Evolutionary conservation across 2,797 vertebrate species (phyloP), one percentile per base, ranked within the genome.

Genomic region (Crotalus adamanteus): DNA sequence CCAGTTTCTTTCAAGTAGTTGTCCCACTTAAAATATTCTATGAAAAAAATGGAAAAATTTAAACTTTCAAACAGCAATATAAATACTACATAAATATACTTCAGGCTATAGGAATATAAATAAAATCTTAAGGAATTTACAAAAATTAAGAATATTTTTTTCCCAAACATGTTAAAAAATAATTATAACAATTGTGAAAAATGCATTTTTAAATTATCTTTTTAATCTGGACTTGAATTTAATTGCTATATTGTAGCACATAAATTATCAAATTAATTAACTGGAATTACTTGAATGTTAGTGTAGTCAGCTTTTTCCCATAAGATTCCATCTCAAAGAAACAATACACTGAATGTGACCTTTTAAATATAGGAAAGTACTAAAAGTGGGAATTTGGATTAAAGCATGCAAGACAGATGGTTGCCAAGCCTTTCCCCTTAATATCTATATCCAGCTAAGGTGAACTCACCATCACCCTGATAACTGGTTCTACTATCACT

Each of bases 1-100:
- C 98, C 98, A 37, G 98, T 99, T 96, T 99, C 98, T 97, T 99
- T 98, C 92, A 99, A 98, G 96, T 99, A 99, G 90, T 98, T 98
- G 92, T 99, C 98, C 99, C 99, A 99, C 91, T 97, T 98, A 97
- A 99, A 99, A 51, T 97, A 94, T 93, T 98, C 99, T 98, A 94
- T 92, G 96, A 96, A 95, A 93, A 93, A 96, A 95, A 94, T 94
- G 78, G 92, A 2, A 95, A 47, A 89, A 93, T 91, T 92, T 69
- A 94, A 95, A 90, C 12, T 20, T 6, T 73, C 37, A 73, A 37
- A 73, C 69, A 73, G 93, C 87, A 78, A 87, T 86, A 55, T 31
- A 55, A 63, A 86, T 4, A 37, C 53, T 73, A 90, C 8, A 11
- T 37, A 93, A 86, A 88, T 59, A 0, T 3, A 13, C 3, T 55